phyloP scores from a whole-genome alignment of 2,888 invertebrate species.

The Nemapogon koenigi region DNA sequence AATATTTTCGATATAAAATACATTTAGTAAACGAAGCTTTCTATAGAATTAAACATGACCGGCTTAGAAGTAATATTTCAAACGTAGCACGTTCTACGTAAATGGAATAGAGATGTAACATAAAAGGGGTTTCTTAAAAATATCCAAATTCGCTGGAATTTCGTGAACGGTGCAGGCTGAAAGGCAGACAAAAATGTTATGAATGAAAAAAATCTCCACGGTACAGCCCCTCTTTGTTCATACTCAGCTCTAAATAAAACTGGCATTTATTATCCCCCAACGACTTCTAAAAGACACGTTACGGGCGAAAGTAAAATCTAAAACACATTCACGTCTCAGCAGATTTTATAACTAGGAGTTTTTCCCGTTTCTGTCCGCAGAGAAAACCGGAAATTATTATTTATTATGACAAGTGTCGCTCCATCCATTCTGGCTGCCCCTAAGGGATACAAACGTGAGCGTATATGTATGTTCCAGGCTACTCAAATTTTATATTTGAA shows the following conservation, averaged over 20 bases:
- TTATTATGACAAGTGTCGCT: neutral
- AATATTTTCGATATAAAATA: too few relatives aligned
- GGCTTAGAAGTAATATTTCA: neutral
- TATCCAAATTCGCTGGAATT: neutral
- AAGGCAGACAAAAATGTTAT: slow-evolving; percentile 1
- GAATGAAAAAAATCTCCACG: slow-evolving; percentile 8
- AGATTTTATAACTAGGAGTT: slow-evolving; percentile 5
- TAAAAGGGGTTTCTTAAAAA: neutral
- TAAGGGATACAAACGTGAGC: too few relatives aligned
- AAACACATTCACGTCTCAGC: slow-evolving; percentile 4
- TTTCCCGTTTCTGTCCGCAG: neutral
- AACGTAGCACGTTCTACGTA: too few relatives aligned
- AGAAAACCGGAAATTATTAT: neutral
- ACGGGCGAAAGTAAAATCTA: slow-evolving; percentile 5
- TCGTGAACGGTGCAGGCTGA: too few relatives aligned
- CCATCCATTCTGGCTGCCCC: neutral
- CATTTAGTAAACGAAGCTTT: too few relatives aligned
- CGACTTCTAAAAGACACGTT: slow-evolving; percentile 7
- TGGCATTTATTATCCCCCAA: slow-evolving; percentile 11
- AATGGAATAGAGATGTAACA: neutral
- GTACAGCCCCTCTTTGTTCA: slow-evolving; percentile 6
- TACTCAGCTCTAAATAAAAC: slow-evolving; percentile 11
- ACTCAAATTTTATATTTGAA: too few relatives aligned
- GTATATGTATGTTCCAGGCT: too few relatives aligned
- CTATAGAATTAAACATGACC: too few relatives aligned